A percentile compares a stretch with the other conserved stretches of the same genome.
phyloP scores from a whole-genome alignment of 2,888 invertebrate genomes.

The Coenonympha arcania region DNA sequence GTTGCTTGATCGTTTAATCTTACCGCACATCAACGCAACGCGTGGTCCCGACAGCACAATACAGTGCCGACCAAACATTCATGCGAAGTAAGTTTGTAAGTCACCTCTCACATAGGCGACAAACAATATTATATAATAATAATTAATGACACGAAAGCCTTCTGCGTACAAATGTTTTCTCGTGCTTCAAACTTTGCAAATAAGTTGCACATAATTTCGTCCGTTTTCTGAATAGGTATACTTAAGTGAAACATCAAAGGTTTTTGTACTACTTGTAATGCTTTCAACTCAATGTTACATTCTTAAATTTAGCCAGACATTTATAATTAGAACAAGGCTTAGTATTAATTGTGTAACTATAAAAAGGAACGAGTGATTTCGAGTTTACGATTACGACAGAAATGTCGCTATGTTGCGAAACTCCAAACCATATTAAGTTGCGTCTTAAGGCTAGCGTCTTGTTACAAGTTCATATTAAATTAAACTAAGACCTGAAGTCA shows the following conservation, averaged over 20 bases:
- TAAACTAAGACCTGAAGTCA: conserved; percentile 63
- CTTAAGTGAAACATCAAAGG: too few relatives aligned
- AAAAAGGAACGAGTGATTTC: not conserved
- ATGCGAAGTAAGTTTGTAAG: conserved; percentile 33
- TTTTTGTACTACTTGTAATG: too few relatives aligned
- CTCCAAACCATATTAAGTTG: conserved; percentile 45
- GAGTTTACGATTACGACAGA: not conserved
- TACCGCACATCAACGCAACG: conserved; percentile 31
- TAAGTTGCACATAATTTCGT: too few relatives aligned
- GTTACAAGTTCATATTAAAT: conserved; percentile 66
- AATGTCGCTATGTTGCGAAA: conserved; percentile 31
- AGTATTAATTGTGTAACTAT: too few relatives aligned
- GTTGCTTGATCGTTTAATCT: conserved; percentile 25
- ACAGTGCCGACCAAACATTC: conserved; percentile 39
- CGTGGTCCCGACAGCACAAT: conserved; percentile 52
- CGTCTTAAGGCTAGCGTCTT: conserved; percentile 59
- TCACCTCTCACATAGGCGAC: conserved; percentile 33
- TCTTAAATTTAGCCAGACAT: too few relatives aligned
- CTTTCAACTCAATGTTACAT: too few relatives aligned
- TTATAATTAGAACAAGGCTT: too few relatives aligned
- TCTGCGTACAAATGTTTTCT: too few relatives aligned
- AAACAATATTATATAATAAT: too few relatives aligned
- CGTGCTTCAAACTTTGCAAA: too few relatives aligned
- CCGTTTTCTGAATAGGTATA: not conserved
- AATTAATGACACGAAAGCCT: too few relatives aligned